Evolutionary conservation across 2,113 vertebrate species (phyloP), one percentile per base, ranked within the genome.

Genomic region (Dissostichus mawsoni): DNA sequence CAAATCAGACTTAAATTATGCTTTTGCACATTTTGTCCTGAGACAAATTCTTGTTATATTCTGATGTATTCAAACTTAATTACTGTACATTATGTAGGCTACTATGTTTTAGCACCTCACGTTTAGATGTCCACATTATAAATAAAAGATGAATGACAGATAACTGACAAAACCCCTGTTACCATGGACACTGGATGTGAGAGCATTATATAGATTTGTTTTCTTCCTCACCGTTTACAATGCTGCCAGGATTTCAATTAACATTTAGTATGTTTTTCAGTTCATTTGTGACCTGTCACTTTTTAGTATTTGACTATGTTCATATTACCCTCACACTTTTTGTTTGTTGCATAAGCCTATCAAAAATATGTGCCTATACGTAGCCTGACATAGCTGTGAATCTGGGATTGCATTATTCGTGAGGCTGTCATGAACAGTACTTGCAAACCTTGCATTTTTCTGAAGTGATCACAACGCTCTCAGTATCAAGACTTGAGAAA

Each of bases 401-500:
- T 51, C 47, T 33, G 20, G 33, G 63, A 55, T 69, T 73, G 56
- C 11, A 52, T 76, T 29, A 76, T 69, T 81, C 50, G 74, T 9
- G 11, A 75, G 12, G 55, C 25, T n/a, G 18, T 14, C 57, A 25
- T 36, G 16, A 72, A 1, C 52, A 61, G 41, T 14, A 67, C 47
- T 36, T 67, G 18, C 18, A 58, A 17, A 18, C 72, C 47, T 52
- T 23, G 12, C 13, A 53, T 68, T 41, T 69, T 69, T 75, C 45
- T 7, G 25, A 52, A 45, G 33, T 33, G 47, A 70, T 91, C 89
- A 92, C 86, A 83, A 91, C 66, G 47, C 44, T 61, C 0, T n/a
- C 17, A 36, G 11, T 64, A 45, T 14, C 16, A 33, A 48, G 12
- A 18, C 13, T 29, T 29, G 9, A 62, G 68, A 57, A 67, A 50